Percentiles rank a stretch among this genome's conserved stretches.
Evolutionary conservation across 2,797 vertebrate genomes (phyloP).

Genomic region (Phrynocephalus guinanensis): DNA sequence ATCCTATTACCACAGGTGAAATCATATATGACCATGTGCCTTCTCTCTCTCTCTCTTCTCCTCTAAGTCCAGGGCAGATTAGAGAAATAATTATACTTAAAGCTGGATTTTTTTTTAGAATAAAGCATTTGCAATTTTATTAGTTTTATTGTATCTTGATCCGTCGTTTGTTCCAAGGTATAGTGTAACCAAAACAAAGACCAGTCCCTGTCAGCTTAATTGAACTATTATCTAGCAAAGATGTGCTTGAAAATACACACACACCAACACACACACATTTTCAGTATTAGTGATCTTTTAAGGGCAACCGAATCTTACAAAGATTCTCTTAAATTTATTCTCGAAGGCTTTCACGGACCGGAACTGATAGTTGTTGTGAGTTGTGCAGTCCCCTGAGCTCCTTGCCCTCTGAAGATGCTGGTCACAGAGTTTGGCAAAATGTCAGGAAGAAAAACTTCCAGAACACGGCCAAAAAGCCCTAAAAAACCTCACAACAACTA

Average conservation of each 20-base stretch:
- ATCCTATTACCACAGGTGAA: conserved; percentile 3
- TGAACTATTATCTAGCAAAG: neutral
- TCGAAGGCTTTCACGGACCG: too few relatives aligned
- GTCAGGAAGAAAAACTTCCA: too few relatives aligned
- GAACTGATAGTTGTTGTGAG: too few relatives aligned
- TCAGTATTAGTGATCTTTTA: neutral
- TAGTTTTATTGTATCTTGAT: neutral
- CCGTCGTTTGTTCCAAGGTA: neutral
- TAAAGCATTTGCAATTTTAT: neutral
- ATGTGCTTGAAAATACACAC: too few relatives aligned
- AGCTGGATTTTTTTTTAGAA: neutral
- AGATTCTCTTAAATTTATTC: neutral
- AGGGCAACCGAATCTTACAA: neutral
- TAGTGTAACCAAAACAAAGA: neutral
- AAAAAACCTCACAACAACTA: too few relatives aligned
- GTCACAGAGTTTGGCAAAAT: too few relatives aligned
- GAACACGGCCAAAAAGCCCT: too few relatives aligned
- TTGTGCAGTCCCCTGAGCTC: too few relatives aligned
- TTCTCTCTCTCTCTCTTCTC: neutral
- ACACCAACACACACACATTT: too few relatives aligned
- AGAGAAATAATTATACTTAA: neutral
- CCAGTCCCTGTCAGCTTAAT: neutral
- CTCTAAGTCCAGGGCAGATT: neutral
- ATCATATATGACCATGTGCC: neutral
- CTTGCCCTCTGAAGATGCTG: too few relatives aligned